Evolutionary conservation across 2,888 invertebrate species (phyloP).

Genomic region (Heterodera filipjevi): DNA sequence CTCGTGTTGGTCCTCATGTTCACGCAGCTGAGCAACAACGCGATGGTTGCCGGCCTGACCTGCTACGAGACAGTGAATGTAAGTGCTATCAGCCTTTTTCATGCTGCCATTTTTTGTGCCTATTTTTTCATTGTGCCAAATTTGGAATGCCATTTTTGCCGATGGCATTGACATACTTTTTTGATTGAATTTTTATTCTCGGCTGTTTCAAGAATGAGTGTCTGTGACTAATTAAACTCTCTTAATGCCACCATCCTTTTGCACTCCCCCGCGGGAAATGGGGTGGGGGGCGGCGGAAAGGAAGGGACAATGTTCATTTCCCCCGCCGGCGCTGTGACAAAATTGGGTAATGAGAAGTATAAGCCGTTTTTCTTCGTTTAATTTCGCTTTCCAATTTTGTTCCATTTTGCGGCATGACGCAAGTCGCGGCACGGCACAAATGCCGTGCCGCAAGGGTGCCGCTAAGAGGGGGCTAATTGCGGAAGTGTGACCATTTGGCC

Average conservation of each 20-base stretch:
- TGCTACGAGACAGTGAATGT: constrained; percentile 27
- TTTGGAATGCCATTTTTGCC: background rate
- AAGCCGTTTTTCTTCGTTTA: background rate
- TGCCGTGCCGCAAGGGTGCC: background rate
- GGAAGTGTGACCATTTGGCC: background rate
- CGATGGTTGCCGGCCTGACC: constrained; percentile 16
- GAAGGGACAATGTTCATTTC: background rate
- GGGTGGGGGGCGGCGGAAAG: no score
- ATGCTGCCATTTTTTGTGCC: background rate
- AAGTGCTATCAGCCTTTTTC: background rate
- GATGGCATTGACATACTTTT: background rate
- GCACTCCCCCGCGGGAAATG: no score
- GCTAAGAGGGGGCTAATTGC: background rate
- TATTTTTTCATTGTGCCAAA: background rate
- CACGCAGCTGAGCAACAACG: background rate
- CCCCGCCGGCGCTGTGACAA: background rate
- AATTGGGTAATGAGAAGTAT: background rate
- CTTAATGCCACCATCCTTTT: no score
- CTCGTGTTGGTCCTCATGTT: background rate
- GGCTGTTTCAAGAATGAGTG: no score
- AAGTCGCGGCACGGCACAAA: background rate
- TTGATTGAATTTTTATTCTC: no score
- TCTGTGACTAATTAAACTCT: no score
- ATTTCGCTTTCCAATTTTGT: constrained; percentile 1
- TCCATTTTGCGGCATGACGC: background rate